Percentiles rank a stretch among this genome's conserved stretches.
phyloP scores from a whole-genome alignment of 2,888 invertebrate species.

The Epistrophe grossulariae region DNA sequence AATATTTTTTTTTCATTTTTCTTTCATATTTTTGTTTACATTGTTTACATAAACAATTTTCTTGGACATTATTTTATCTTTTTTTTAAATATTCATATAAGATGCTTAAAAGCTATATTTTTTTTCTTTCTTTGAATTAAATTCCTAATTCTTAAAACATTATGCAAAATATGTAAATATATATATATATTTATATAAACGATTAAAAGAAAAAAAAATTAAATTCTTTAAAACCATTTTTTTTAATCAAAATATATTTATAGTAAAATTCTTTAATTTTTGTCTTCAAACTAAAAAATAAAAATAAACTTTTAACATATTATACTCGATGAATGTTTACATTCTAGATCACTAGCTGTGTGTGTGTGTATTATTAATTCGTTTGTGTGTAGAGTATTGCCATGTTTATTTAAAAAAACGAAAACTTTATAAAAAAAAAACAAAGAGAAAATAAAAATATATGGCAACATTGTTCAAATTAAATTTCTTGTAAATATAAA shows the following conservation, averaged over 20 bases:
- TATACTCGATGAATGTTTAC: constrained; percentile 66
- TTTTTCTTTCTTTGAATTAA: constrained; percentile 56
- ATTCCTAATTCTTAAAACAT: constrained; percentile 66
- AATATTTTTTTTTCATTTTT: constrained; percentile 38
- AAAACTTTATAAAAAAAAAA: constrained; percentile 23
- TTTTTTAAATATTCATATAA: constrained; percentile 32
- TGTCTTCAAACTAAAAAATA: constrained; percentile 48
- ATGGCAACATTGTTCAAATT: constrained; percentile 70
- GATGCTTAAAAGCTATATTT: constrained; percentile 55
- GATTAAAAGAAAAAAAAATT: constrained; percentile 35
- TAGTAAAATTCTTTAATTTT: constrained; percentile 36
- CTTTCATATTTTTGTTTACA: constrained; percentile 31
- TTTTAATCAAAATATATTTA: constrained; percentile 44
- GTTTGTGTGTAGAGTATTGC: constrained; percentile 53
- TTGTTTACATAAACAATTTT: constrained; percentile 53
- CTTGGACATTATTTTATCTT: constrained; percentile 32
- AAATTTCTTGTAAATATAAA: constrained; percentile 49
- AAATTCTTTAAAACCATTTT: constrained; percentile 23
- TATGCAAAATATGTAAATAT: constrained; percentile 55
- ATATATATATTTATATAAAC: constrained; percentile 30
- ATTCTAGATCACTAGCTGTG: constrained; percentile 75
- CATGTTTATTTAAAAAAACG: constrained; percentile 39
- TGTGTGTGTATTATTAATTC: constrained; percentile 50
- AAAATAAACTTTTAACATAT: constrained; percentile 46
- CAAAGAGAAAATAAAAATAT: constrained; percentile 40